Evolutionary conservation across 2,888 invertebrate species (phyloP), one percentile per base, ranked within the genome.

Genomic region (Caenorhabditis panamensis): DNA sequence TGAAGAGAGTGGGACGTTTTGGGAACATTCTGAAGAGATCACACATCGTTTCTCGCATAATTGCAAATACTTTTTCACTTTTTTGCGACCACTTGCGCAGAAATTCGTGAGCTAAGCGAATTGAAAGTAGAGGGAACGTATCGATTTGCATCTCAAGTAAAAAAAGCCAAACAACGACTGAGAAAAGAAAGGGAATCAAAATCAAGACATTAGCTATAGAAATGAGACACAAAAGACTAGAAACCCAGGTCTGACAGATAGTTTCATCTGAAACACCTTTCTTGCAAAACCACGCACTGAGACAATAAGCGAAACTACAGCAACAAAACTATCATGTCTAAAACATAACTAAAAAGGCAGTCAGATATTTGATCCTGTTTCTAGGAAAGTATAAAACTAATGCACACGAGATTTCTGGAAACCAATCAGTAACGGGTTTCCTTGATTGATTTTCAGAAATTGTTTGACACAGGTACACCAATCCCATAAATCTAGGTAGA

Each of bases 1-100:
- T 47, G 61, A 47, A 61, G 47, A 61, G 61, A 75, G 75, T 75
- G 66, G 66, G 75, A 75, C 75, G 54, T 75, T 75, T 75, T 75
- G 75, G 54, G 66, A 67, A 75, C 75, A 66, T 75, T 75, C 51
- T 53, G n/a, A n/a, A 58, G 61, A 61, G 66, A 75, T 67, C 75
- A 75, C 61, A 75, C 75, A 75, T 75, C 75, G 66, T 28, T 44
- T 44, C 18, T 51, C 59, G 66, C 66, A 75, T 75, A 75, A 75
- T 75, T 75, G 66, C 66, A 75, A 61, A 26, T 11, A 37, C 51
- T 61, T 66, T 49, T 41, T 61, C 62, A 47, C 31, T 49, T 47
- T 58, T 58, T 69, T 49, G 22, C 51, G 26, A n/a, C 47, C 18
- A 47, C 37, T 37, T 56, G 71, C 71, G 54, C 62, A 54, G 5